Evolutionary conservation across 1,140 invertebrate species (phyloP).

Genomic region (Popillia japonica): DNA sequence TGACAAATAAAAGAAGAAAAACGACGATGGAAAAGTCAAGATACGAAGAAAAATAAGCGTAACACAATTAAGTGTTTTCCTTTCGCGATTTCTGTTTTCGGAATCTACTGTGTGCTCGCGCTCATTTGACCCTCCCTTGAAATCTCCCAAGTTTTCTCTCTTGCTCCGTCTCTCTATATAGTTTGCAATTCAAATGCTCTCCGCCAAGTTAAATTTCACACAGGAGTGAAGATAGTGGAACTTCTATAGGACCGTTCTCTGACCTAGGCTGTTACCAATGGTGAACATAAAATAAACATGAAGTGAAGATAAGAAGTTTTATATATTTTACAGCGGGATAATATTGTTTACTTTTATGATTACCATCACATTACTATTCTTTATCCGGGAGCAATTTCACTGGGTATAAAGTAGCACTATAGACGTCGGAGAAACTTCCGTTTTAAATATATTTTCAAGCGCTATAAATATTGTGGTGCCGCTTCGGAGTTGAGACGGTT

Average conservation of each 20-base stretch:
- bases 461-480: not conserved
- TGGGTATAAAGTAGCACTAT: not conserved
- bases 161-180: not conserved
- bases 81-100: not conserved
- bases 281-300: constrained; percentile 31
- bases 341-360: constrained; percentile 36
- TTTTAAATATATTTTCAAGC: not conserved
- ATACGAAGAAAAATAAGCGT: not conserved
- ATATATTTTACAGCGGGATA: constrained; percentile 29
- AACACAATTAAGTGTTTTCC: constrained; percentile 11
- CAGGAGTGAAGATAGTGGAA: not conserved
- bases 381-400: not conserved
- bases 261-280: not conserved
- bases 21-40: not conserved
- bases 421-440: not conserved
- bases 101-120: not conserved
- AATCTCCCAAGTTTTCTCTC: not conserved
- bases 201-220: not conserved
- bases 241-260: not conserved
- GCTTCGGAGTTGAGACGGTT: not conserved
- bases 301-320: constrained; percentile 29
- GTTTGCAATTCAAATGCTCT: constrained; percentile 31
- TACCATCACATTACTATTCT: constrained; percentile 25
- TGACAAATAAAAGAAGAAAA: not conserved
- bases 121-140: not conserved